These are phyloP conservation scores for Drosophila nr. medialis DNA, from an alignment of 2,888 invertebrate genomes.

Conservation along the genomic window DNA sequence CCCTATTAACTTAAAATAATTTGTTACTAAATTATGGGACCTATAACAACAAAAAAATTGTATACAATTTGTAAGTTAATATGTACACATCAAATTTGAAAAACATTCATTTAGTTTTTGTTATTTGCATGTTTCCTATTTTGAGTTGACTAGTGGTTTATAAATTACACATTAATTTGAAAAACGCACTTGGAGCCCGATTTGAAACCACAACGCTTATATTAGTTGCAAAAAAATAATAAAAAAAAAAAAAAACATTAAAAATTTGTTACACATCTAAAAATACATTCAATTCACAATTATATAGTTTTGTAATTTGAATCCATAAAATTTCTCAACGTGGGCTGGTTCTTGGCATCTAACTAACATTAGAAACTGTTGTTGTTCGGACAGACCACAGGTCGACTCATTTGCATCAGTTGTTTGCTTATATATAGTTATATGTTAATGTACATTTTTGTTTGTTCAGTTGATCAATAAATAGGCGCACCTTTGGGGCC, in stretches of 20 bases:
- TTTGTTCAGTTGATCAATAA: slow-evolving; percentile 24
- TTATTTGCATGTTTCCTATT: slow-evolving; percentile 19
- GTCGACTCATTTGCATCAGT: slow-evolving; percentile 1
- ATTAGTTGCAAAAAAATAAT: slow-evolving; percentile 55
- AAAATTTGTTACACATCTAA: slow-evolving; percentile 57
- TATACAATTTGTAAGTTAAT: slow-evolving; percentile 22
- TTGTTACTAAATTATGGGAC: slow-evolving; percentile 47
- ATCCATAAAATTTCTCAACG: slow-evolving; percentile 50
- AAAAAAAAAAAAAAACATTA: slow-evolving; percentile 38
- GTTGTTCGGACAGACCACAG: not conserved
- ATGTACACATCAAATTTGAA: slow-evolving; percentile 53
- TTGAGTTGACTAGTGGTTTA: slow-evolving; percentile 58
- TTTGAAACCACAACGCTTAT: slow-evolving; percentile 76
- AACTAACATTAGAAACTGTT: slow-evolving; percentile 6
- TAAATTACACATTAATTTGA: slow-evolving; percentile 31
- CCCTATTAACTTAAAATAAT: slow-evolving; percentile 47
- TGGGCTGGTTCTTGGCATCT: slow-evolving; percentile 71
- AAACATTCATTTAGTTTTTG: slow-evolving; percentile 20
- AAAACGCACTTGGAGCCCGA: slow-evolving; percentile 53
- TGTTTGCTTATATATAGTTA: not conserved
- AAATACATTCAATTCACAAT: slow-evolving; percentile 72
- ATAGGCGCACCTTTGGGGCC: slow-evolving; percentile 9
- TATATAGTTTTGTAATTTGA: slow-evolving; percentile 29
- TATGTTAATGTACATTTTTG: slow-evolving; percentile 10
- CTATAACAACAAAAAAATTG: slow-evolving; percentile 37